Conservation (phyloP, 37 sponge, comb jelly and placozoan species). For the Theonella swinhoei region DNA sequence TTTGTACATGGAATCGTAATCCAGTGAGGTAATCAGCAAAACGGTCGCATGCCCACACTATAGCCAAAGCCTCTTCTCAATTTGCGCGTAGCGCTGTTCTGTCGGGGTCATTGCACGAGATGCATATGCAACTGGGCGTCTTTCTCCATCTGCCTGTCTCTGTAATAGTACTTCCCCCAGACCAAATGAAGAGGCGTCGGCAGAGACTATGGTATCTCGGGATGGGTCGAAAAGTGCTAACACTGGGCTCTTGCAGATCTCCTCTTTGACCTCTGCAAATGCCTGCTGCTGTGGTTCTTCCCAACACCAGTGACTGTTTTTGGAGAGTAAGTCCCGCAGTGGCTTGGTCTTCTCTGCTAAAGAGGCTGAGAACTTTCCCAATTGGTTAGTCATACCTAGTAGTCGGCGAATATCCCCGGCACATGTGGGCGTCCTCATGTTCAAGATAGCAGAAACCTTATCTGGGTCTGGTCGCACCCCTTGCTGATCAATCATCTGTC, state of each 20-base stretch:
- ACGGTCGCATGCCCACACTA: slow-evolving; percentile 32
- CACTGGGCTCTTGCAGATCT: slow-evolving; percentile 19
- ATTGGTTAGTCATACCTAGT: too few relatives aligned
- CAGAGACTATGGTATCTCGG: slow-evolving; percentile 13
- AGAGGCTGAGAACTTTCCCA: slow-evolving; percentile 40
- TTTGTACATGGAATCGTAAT: slow-evolving; percentile 24
- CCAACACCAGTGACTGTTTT: slow-evolving; percentile 33
- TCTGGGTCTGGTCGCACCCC: slow-evolving; percentile 55
- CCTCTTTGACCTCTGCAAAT: slow-evolving; percentile 32
- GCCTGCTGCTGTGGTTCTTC: slow-evolving; percentile 34
- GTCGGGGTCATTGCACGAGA: slow-evolving; percentile 5
- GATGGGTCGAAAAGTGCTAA: slow-evolving; percentile 42
- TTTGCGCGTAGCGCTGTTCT: too few relatives aligned
- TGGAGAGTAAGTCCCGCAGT: slow-evolving; percentile 44
- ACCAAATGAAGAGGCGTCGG: too few relatives aligned
- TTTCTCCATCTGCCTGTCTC: neutral
- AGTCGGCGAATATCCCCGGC: slow-evolving; percentile 36
- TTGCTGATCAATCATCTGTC: slow-evolving; percentile 24
- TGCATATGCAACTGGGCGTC: slow-evolving; percentile 34
- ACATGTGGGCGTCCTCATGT: slow-evolving; percentile 25
- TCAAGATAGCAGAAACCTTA: slow-evolving; percentile 35
- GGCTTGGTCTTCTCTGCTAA: slow-evolving; percentile 35
- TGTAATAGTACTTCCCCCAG: slow-evolving; percentile 49
- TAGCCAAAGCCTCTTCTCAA: slow-evolving; percentile 17
- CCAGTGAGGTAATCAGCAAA: slow-evolving; percentile 28